Percentiles rank a stretch among this genome's conserved stretches.
These are phyloP conservation scores for Intellagama lesueurii DNA, from an alignment of 2,797 vertebrate genomes.

Conservation along the genomic window DNA sequence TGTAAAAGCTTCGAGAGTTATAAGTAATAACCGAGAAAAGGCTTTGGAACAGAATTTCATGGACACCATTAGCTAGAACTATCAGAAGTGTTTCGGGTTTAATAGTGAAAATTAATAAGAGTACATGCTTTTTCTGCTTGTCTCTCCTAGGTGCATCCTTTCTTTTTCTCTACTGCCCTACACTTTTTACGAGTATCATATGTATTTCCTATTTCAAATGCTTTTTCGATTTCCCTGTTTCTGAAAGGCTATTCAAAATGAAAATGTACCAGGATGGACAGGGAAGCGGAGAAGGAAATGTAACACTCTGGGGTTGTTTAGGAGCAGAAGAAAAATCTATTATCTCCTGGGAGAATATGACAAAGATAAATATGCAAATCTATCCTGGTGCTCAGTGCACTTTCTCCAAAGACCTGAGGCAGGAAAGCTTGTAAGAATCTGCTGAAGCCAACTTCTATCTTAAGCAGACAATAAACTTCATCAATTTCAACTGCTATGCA, in stretches of 20 bases:
- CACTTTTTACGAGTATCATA: constrained; percentile 13
- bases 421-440: constrained; percentile 12
- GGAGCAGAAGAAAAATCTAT: constrained; percentile 13
- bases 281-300: not conserved
- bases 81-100: not conserved
- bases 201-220: constrained; percentile 27
- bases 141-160: not conserved
- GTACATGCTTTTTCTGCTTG: not conserved
- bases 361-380: constrained; percentile 15
- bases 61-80: not conserved
- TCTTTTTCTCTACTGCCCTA: constrained; percentile 6
- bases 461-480: not conserved
- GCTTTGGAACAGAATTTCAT: not conserved
- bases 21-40: constrained; percentile 12
- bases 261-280: not conserved
- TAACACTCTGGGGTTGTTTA: not conserved
- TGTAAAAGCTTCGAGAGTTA: not conserved
- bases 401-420: not conserved
- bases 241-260: not conserved
- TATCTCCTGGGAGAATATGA: constrained; percentile 7
- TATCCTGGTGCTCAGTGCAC: not conserved
- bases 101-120: not conserved
- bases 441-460: not conserved
- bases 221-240: not conserved
- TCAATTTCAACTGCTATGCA: not conserved